phyloP scores from a whole-genome alignment of 2,888 invertebrate species.

The Lepidochrysops patricia region DNA sequence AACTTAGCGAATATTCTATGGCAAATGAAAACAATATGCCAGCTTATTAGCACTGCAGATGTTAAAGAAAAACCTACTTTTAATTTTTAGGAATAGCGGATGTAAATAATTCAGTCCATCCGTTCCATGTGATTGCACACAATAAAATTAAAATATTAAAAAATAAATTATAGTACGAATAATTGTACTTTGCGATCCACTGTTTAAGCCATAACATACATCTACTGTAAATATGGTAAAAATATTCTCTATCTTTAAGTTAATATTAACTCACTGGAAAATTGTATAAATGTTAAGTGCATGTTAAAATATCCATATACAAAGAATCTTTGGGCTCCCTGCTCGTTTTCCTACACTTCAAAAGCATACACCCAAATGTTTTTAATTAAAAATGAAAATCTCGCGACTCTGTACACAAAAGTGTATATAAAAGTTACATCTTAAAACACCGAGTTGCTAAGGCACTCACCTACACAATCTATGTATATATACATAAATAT shows the following conservation, averaged over 20 bases:
- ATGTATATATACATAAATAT: conserved; percentile 47
- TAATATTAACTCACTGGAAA: conserved; percentile 24
- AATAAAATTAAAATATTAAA: conserved; percentile 36
- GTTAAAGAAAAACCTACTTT: conserved; percentile 36
- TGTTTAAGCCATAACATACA: conserved; percentile 32
- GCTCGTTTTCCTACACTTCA: conserved; percentile 7
- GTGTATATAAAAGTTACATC: conserved; percentile 38
- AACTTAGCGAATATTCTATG: conserved; percentile 41
- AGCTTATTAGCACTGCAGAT: conserved; percentile 38
- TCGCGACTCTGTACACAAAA: conserved; percentile 10
- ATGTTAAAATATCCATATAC: conserved; percentile 32
- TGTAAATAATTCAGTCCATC: conserved; percentile 64
- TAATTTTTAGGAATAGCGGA: conserved; percentile 35
- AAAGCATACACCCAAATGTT: conserved; percentile 30
- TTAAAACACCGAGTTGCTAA: conserved; percentile 70
- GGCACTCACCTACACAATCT: conserved; percentile 67
- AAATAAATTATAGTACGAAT: conserved; percentile 38
- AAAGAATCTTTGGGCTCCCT: not conserved
- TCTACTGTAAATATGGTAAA: conserved; percentile 33
- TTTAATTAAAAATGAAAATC: conserved; percentile 34
- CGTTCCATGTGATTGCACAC: conserved; percentile 60
- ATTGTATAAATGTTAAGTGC: conserved; percentile 11
- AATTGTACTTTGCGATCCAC: conserved; percentile 35
- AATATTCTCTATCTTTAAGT: conserved; percentile 30
- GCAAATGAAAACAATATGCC: conserved; percentile 45